Evolutionary conservation across 1,140 invertebrate genomes (phyloP), one percentile per base, ranked within the genome.

Genomic region (Drosophila kohkoa): DNA sequence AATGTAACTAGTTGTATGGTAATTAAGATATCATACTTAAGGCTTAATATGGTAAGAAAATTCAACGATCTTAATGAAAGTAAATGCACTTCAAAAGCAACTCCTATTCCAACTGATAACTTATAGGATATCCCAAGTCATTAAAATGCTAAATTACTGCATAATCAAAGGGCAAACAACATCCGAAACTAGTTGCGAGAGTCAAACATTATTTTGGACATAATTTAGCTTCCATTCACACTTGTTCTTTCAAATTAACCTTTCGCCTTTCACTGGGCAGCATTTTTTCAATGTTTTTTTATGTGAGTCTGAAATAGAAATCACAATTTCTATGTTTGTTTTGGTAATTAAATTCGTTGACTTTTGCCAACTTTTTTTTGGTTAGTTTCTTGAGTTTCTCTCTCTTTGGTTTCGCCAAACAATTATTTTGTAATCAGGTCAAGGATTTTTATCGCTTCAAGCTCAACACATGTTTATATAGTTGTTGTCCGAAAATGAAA

Each of bases 401-500:
- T 54, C 15, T 59, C 45, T 58, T 11, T 63, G 25, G 49, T 62
- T 81, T 35, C 81, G 81, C 78, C 60, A 75, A 89, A 90, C 85
- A 89, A 90, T 89, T 89, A 89, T 89, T 79, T 89, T 65, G 85
- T 89, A 89, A 89, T 89, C 85, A 77, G 85, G 85, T 89, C 85
- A 89, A 89, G 86, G 85, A 89, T 89, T 89, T 87, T 79, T 81
- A 79, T 81, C 74, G 81, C 45, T 30, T 62, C 67, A 46, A 49
- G 71, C 52, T 13, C 62, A 78, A 54, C 38, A 67, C 38, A 54
- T 25, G 43, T 55, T 41, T 60, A 69, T 59, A 65, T 66, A 48
- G 25, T 35, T 57, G 52, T 35, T 57, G 38, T 74, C 64, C 68
- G 20, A 45, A 58, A 77, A 59, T 79, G 71, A 75, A 82, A 66